Evolutionary conservation across 2,113 vertebrate species (phyloP).

Genomic region (Cynocephalus volans): DNA sequence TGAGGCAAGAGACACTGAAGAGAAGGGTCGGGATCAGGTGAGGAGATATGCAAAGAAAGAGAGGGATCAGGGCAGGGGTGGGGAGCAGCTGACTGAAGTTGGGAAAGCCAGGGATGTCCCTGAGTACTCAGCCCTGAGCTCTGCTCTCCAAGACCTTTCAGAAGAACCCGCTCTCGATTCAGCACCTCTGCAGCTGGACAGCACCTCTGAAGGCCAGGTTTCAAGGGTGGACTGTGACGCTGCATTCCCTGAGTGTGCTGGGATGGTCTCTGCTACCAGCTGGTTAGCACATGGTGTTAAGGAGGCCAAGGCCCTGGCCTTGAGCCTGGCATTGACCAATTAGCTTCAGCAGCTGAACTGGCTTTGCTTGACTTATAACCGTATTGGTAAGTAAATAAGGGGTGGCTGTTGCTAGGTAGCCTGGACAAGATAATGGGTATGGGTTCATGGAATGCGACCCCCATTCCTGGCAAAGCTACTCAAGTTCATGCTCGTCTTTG

Average conservation of each 20-base stretch:
- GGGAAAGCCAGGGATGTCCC: fast-evolving
- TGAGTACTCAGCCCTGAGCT: background rate
- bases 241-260: fast-evolving
- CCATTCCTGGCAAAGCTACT: background rate
- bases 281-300: background rate
- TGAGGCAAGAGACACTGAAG: background rate
- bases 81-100: too few species aligned
- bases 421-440: background rate
- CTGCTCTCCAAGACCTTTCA: background rate
- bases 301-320: background rate
- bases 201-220: fast-evolving
- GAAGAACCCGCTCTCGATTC: background rate
- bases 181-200: conserved; percentile 12
- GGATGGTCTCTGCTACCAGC: background rate
- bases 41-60: background rate
- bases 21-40: background rate
- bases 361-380: background rate
- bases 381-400: background rate
- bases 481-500: background rate
- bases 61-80: background rate
- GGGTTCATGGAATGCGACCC: background rate
- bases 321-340: background rate
- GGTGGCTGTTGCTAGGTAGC: background rate
- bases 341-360: background rate
- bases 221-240: fast-evolving